These are phyloP conservation scores for Seriola quinqueradiata DNA, from an alignment of 2,113 vertebrate species.

Conservation along the genomic window DNA sequence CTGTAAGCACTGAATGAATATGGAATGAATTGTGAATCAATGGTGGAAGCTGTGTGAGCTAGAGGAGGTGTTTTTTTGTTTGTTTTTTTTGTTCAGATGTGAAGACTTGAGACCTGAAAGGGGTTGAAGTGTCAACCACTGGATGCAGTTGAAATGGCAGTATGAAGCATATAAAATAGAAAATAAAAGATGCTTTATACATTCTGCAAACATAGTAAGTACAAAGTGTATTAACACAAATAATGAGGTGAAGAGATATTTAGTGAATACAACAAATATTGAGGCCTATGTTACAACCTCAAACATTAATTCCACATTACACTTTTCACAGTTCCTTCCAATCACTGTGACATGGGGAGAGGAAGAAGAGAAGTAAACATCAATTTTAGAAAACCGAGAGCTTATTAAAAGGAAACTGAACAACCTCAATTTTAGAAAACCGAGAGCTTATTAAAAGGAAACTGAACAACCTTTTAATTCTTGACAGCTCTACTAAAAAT, in stretches of 20 bases:
- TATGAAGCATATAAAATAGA: neutral
- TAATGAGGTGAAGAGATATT: neutral
- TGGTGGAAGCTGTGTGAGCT: slow-evolving; percentile 6
- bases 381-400: slow-evolving; percentile 22
- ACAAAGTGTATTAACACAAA: neutral
- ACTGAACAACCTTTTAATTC: slow-evolving; percentile 43
- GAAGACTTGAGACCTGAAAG: slow-evolving; percentile 18
- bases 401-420: slow-evolving; percentile 32
- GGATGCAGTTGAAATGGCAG: slow-evolving; percentile 17
- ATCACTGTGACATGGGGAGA: slow-evolving; percentile 6
- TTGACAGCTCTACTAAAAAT: slow-evolving; percentile 32
- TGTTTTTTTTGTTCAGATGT: slow-evolving; percentile 4
- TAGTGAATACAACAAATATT: neutral
- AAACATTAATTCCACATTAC: slow-evolving; percentile 43
- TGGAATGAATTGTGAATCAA: neutral
- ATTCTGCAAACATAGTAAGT: neutral
- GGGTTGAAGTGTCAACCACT: slow-evolving; percentile 19
- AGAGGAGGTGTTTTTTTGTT: slow-evolving; percentile 9
- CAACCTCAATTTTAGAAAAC: slow-evolving; percentile 24
- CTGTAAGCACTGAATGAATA: neutral
- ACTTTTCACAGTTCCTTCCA: neutral
- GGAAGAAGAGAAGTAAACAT: slow-evolving; percentile 49
- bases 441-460: slow-evolving; percentile 24
- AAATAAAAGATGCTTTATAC: neutral
- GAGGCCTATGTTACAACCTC: neutral